Evolutionary conservation across 2,113 vertebrate genomes (phyloP).

Genomic region (Pionites leucogaster): DNA sequence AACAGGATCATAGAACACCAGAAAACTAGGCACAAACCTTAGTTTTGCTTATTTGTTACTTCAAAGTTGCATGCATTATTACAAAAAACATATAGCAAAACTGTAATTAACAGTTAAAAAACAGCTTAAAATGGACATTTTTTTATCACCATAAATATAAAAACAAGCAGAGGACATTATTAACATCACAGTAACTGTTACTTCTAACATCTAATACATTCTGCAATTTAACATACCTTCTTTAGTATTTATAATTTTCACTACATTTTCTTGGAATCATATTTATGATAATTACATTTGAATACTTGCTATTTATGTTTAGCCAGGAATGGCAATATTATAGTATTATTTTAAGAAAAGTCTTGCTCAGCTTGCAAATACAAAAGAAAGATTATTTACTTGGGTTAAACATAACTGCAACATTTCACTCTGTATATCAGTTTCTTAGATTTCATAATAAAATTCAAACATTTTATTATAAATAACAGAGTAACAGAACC

Average conservation of each 20-base stretch:
- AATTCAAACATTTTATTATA: neutral
- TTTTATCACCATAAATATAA: neutral
- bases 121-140: neutral
- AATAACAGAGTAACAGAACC: neutral
- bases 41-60: neutral
- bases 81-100: neutral
- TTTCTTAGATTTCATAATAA: neutral
- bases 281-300: neutral
- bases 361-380: neutral
- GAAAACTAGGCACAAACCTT: neutral
- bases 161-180: neutral
- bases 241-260: neutral
- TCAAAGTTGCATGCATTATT: neutral
- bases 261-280: neutral
- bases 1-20: neutral
- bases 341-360: neutral
- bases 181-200: neutral
- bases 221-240: neutral
- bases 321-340: neutral
- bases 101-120: neutral
- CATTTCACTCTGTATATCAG: neutral
- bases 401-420: neutral
- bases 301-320: neutral
- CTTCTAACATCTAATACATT: neutral
- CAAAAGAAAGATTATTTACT: neutral